Percentiles rank a stretch among this genome's conserved stretches.
Conservation (phyloP, 2,113 vertebrate species). For the Ancistrus triradiatus region DNA sequence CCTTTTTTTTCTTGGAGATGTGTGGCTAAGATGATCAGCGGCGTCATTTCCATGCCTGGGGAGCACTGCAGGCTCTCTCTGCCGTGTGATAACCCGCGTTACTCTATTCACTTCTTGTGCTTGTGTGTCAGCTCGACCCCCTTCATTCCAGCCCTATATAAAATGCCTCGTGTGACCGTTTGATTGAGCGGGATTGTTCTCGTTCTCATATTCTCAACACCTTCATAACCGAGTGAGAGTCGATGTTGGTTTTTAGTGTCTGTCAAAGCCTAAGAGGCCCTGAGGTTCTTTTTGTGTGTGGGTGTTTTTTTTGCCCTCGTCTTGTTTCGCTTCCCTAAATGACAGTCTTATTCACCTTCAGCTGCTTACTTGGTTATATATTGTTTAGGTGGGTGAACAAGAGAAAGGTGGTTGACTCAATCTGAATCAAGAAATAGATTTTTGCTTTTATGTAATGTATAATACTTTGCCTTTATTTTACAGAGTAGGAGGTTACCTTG, state of each 20-base stretch:
- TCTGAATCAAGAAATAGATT: background rate
- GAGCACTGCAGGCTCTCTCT: background rate
- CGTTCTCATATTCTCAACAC: too few species aligned
- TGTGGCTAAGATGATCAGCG: conserved; percentile 23
- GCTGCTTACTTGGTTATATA: background rate
- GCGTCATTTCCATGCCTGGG: background rate
- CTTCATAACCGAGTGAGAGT: too few species aligned
- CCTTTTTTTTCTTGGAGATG: conserved; percentile 14
- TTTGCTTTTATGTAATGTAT: background rate
- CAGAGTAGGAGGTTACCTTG: conserved; percentile 7
- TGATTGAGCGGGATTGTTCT: too few species aligned
- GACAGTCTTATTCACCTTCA: background rate
- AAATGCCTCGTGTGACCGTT: too few species aligned
- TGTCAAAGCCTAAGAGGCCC: conserved; percentile 44
- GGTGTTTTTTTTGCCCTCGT: background rate
- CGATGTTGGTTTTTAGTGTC: conserved; percentile 19
- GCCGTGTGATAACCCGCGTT: background rate
- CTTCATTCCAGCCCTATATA: too few species aligned
- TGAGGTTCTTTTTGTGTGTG: conserved; percentile 28
- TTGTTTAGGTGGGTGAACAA: background rate
- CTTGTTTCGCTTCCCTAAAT: conserved; percentile 18
- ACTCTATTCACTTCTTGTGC: background rate
- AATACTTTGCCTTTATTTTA: background rate
- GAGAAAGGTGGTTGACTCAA: background rate
- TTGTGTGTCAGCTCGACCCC: background rate